Evolutionary conservation across 2,888 invertebrate genomes (phyloP).

Genomic region (Coenonympha arcania): DNA sequence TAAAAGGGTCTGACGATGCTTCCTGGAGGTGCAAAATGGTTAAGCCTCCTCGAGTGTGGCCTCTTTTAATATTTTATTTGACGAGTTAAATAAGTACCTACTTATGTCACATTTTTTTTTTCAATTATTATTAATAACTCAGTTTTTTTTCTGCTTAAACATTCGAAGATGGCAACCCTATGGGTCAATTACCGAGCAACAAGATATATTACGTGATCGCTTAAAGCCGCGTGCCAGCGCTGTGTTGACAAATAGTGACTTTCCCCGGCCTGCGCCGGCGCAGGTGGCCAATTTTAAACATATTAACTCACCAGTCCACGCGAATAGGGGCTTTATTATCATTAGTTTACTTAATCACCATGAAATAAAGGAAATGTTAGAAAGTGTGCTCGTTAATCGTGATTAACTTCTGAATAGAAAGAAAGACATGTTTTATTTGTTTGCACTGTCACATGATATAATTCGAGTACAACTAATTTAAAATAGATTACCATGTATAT

Average conservation of each 20-base stretch:
- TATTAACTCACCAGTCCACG: not conserved
- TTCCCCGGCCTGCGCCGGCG: conserved; percentile 55
- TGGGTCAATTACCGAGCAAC: conserved; percentile 6
- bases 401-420: not conserved
- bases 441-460: too few relatives aligned
- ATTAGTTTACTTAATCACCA: conserved; percentile 6
- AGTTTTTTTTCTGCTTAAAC: not conserved
- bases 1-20: too few relatives aligned
- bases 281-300: conserved; percentile 37
- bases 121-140: too few relatives aligned
- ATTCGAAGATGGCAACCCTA: not conserved
- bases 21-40: too few relatives aligned
- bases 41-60: too few relatives aligned
- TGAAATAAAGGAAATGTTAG: not conserved
- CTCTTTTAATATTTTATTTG: too few relatives aligned
- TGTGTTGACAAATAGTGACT: conserved; percentile 60
- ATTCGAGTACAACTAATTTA: too few relatives aligned
- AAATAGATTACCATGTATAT: too few relatives aligned
- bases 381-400: conserved; percentile 6
- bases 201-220: conserved; percentile 27
- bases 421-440: too few relatives aligned
- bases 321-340: conserved; percentile 6
- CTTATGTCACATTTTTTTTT: too few relatives aligned
- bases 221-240: conserved; percentile 27
- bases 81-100: too few relatives aligned